Conservation (phyloP, 1,140 invertebrate species). For the Bombyx mori region DNA sequence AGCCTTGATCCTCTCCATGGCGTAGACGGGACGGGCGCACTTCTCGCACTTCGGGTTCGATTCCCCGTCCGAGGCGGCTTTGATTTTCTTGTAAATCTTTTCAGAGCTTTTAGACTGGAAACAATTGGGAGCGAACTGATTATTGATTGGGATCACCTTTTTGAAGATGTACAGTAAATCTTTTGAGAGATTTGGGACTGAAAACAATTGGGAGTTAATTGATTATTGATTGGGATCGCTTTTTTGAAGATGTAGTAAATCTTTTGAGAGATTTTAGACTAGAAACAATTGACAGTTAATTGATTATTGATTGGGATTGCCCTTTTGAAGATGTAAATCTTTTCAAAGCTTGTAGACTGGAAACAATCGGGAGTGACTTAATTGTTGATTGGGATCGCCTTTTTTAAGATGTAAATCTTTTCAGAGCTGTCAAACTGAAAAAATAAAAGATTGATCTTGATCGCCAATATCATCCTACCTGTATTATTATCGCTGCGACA, state of each 20-base stretch:
- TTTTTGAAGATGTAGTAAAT: slow-evolving; percentile 32
- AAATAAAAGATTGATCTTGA: background rate
- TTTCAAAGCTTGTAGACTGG: too few species aligned
- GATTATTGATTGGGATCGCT: too few species aligned
- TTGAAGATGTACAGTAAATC: too few species aligned
- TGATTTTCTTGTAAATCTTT: slow-evolving; percentile 64
- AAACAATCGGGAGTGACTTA: too few species aligned
- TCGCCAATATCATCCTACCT: background rate
- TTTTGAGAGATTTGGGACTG: too few species aligned
- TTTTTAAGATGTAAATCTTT: slow-evolving; percentile 37
- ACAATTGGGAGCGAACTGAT: background rate
- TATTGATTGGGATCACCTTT: too few species aligned
- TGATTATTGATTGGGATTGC: too few species aligned
- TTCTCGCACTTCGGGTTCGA: slow-evolving; percentile 77
- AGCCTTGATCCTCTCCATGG: slow-evolving; percentile 94
- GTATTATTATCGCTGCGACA: too few species aligned
- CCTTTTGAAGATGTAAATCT: too few species aligned
- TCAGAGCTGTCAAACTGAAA: slow-evolving; percentile 62
- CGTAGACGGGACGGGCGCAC: slow-evolving; percentile 91
- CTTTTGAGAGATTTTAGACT: slow-evolving; percentile 65
- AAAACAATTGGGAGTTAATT: too few species aligned
- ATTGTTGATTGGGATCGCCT: too few species aligned
- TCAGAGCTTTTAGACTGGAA: slow-evolving; percentile 62
- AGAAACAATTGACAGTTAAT: slow-evolving; percentile 9
- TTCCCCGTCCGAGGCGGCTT: slow-evolving; percentile 37